Evolutionary conservation across 2,888 invertebrate genomes (phyloP), one percentile per base, ranked within the genome.

Genomic region (Arge pagana): DNA sequence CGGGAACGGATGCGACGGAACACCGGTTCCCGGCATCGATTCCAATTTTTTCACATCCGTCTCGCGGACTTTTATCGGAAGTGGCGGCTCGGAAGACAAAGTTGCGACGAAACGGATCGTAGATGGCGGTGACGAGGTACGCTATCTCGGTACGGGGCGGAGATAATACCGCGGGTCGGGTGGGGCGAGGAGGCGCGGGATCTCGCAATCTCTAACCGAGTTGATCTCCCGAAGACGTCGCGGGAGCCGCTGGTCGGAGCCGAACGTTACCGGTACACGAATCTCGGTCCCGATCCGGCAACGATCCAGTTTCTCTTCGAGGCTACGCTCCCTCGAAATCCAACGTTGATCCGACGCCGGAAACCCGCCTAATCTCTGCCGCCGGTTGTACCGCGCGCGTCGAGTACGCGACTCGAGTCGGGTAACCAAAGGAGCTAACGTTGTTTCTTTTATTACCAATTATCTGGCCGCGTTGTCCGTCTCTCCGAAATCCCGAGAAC

Each of bases 211-310:
- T 66, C 64, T 71, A 68, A 71, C 70, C 65, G 66, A 72, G 65
- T 65, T 73, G 70, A 72, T 73, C 70, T 70, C 56, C 60, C 64
- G 65, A 67, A 68, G 67, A 64, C 67, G 67, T 63, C 66, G 60
- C 64, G 61, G 62, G 60, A 66, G 57, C n/a, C n/a, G n/a, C 60
- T 56, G 51, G 59, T 60, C 57, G 58, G 57, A 60, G 55, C 57
- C 42, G 43, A 65, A 45, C 24, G 45, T 35, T 45, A 59, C 63
- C 65, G 63, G 64, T 68, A 71, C 70, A 70, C 66, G 68, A 69
- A 67, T 67, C 67, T 61, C n/a, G n/a, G n/a, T 57, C 63, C 64
- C 65, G 64, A 69, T 68, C 65, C 65, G 56, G 15, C 33, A 15
- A 15, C 23, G 35, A 42, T 30, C 30, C 42, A 31, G n/a, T n/a